Percentiles rank a stretch among this genome's conserved stretches.
Conservation (phyloP, 2,797 vertebrate genomes). For the Nyctibius grandis region DNA sequence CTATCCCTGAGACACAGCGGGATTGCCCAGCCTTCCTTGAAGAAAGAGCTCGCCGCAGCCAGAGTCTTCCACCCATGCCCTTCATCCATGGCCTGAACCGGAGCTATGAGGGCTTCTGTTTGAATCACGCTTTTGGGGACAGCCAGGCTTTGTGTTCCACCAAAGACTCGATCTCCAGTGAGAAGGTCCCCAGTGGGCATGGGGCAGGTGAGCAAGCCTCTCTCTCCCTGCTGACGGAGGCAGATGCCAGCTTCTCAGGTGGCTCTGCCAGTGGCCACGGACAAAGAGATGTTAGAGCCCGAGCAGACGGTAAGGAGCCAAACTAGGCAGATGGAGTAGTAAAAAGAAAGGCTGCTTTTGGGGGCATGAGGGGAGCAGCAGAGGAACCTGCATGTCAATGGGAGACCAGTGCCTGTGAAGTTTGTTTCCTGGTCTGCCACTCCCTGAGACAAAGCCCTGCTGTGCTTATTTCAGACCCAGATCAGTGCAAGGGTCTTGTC, state of each 20-base stretch:
- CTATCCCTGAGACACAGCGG: conserved; percentile 78
- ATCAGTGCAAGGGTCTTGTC: not conserved
- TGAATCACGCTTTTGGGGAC: conserved; percentile 51
- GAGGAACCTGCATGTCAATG: not conserved
- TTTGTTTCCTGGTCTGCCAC: not conserved
- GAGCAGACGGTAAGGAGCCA: conserved; percentile 74
- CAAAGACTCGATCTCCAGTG: conserved; percentile 24
- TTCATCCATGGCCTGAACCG: conserved; percentile 79
- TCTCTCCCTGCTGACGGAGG: conserved; percentile 60
- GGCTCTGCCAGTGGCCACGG: conserved; percentile 48
- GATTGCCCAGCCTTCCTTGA: conserved; percentile 52
- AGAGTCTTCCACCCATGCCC: conserved; percentile 77
- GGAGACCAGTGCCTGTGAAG: not conserved
- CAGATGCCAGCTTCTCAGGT: conserved; percentile 54
- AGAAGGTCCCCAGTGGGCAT: conserved; percentile 44
- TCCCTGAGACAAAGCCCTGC: not conserved
- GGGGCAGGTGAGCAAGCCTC: conserved; percentile 63
- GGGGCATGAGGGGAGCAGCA: not conserved
- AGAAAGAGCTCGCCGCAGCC: conserved; percentile 68
- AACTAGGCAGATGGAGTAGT: not conserved
- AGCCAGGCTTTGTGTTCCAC: not conserved
- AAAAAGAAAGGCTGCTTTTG: not conserved
- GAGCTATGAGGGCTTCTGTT: conserved; percentile 70
- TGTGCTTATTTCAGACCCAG: not conserved
- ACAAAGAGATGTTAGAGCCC: conserved; percentile 73